Base-by-base conservation (phyloP, 1,140 invertebrate genomes). In the Bactericera cockerelli region DNA sequence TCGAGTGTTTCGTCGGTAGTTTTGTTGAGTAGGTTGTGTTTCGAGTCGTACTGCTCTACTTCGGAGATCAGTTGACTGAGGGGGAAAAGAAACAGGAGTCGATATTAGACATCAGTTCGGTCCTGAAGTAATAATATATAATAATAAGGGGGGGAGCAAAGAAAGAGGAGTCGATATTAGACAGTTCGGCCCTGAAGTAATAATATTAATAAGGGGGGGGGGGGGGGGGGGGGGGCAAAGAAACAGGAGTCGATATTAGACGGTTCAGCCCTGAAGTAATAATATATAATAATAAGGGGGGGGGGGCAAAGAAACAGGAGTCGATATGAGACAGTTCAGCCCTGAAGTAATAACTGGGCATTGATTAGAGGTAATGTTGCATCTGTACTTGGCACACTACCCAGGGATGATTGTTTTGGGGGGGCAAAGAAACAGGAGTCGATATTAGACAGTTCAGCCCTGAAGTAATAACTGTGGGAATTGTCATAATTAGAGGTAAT, bases 41-140 rank as follows among this genome's bases (percentile, higher is more conserved):
- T 78, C 10, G 74, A 69, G 69, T 83, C 81, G 63, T 77, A 83
- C 25, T 73, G 72, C 68, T 79, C 81, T 22, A 85, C 79, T 74
- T 86, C 83, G 14, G 82, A 74, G 14, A 84, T 72, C 19, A 86
- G 64, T 42, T 74, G 70, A 14, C 75, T 77, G 61, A 26, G 71
- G 70, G 61, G 57, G 21, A 26, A 63, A 59, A 63, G 25, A 57
- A 57, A 38, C 14, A 61, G 24, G 39, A 39, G 55, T 19, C 19
- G 55, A 53, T 49, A 61, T 54, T 31, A 61, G n/a, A 26, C 38
- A n/a, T n/a, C n/a, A n/a, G n/a, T n/a, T n/a, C n/a, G n/a, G n/a
- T n/a, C n/a, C n/a, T n/a, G n/a, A n/a, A 53, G 14, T 11, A 55
- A 14, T 13, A 53, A 59, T 24, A 54, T 28, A 22, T 63, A n/a